A percentile compares a stretch with the other conserved stretches of the same genome.
Evolutionary conservation across 2,113 vertebrate genomes (phyloP).

Genomic region (Orientallactaga bullata): DNA sequence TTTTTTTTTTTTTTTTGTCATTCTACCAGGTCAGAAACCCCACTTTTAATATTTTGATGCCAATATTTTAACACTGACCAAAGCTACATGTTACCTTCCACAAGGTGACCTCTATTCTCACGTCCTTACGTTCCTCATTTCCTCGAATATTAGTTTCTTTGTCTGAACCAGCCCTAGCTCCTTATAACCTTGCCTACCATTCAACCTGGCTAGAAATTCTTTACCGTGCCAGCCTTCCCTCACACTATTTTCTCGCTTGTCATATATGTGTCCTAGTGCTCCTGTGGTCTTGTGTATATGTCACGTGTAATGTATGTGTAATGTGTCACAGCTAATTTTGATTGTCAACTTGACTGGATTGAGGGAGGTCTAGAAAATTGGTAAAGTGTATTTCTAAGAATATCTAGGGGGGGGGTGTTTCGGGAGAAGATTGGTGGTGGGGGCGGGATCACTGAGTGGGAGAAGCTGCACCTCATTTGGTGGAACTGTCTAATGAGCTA

Average conservation of each 20-base stretch:
- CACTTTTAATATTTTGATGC: neutral
- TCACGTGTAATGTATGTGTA: too few species aligned
- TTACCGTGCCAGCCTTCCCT: neutral
- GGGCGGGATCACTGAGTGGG: neutral
- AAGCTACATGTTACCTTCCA: neutral
- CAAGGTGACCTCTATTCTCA: neutral
- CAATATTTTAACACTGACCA: neutral
- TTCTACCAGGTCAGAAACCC: neutral
- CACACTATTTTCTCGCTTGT: slow-evolving; percentile 8
- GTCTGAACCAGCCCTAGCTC: neutral
- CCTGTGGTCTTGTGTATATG: neutral
- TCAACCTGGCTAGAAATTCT: neutral
- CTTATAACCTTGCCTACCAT: neutral
- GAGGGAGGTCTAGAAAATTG: neutral
- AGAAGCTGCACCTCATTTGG: too few species aligned
- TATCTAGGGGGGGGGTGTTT: neutral
- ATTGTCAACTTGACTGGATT: neutral
- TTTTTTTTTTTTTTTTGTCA: too few species aligned
- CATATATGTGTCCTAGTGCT: neutral
- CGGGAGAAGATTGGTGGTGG: neutral
- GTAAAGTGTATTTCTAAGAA: neutral
- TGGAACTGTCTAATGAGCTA: neutral
- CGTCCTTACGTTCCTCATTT: neutral
- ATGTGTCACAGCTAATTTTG: neutral
- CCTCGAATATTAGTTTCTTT: neutral